Percentiles rank a stretch among this genome's conserved stretches.
Conservation (phyloP, 2,113 vertebrate species). For the Thalassarche chlororhynchos region DNA sequence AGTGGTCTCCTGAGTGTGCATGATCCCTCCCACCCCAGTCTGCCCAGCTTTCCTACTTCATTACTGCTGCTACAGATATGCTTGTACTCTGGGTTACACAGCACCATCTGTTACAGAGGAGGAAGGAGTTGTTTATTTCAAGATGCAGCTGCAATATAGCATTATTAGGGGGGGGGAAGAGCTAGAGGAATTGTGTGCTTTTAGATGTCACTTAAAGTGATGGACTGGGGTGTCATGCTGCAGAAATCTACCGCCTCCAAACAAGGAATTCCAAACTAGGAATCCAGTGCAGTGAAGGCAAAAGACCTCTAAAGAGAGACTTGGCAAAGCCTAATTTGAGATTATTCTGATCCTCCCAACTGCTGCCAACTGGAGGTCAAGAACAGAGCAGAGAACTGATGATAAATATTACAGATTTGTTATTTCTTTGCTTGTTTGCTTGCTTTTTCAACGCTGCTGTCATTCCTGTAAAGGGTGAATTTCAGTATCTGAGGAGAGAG, state of each 20-base stretch:
- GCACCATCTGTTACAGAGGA: conserved; percentile 12
- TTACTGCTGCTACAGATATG: not conserved
- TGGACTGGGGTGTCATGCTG: not conserved
- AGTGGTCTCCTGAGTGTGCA: not conserved
- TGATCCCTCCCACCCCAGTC: not conserved
- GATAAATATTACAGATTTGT: not conserved
- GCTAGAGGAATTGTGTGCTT: not conserved
- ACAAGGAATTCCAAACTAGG: not conserved
- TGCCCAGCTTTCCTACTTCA: not conserved
- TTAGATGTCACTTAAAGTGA: not conserved
- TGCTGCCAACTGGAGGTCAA: not conserved
- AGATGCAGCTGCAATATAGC: not conserved
- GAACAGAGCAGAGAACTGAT: not conserved
- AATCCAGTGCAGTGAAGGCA: not conserved
- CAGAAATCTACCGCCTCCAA: not conserved
- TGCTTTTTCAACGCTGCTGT: not conserved
- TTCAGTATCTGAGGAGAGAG: not conserved
- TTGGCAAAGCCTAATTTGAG: not conserved
- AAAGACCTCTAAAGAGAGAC: not conserved
- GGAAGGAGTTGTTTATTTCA: not conserved
- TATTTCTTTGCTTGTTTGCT: not conserved
- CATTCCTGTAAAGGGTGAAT: not conserved
- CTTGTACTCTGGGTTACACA: not conserved
- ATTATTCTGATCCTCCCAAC: not conserved
- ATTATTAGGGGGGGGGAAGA: not conserved